phyloP scores from a whole-genome alignment of 2,888 invertebrate genomes.

The Polyommatus icarus region DNA sequence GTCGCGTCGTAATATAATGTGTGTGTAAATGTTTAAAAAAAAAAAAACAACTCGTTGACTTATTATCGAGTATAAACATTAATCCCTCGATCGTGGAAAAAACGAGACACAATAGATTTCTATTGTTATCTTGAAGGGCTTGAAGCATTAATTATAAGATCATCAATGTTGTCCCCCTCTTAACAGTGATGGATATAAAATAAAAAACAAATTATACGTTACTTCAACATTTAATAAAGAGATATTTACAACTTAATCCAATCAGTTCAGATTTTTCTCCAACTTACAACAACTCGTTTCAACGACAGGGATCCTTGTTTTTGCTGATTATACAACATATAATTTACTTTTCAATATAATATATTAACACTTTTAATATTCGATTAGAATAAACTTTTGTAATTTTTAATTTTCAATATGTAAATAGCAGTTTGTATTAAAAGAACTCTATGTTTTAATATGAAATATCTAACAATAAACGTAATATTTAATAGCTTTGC shows the following conservation, averaged over 20 bases:
- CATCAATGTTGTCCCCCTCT: too few species aligned
- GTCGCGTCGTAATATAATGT: too few species aligned
- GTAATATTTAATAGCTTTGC: not conserved
- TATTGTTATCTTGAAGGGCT: too few species aligned
- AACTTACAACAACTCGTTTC: slow-evolving; percentile 48
- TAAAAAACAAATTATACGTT: slow-evolving; percentile 16
- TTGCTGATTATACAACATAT: not conserved
- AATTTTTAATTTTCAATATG: not conserved
- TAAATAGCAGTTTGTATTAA: not conserved
- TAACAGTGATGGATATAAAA: not conserved
- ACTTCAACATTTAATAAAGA: slow-evolving; percentile 45
- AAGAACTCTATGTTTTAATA: too few species aligned
- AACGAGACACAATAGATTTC: too few species aligned
- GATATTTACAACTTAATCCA: slow-evolving; percentile 71
- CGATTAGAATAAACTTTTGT: not conserved
- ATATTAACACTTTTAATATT: not conserved
- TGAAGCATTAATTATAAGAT: too few species aligned
- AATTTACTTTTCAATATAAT: not conserved
- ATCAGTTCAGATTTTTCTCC: slow-evolving; percentile 74
- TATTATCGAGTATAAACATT: too few species aligned
- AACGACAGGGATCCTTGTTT: not conserved
- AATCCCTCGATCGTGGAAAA: too few species aligned
- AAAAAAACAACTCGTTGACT: too few species aligned
- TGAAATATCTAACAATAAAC: not conserved
- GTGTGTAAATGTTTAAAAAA: too few species aligned